These are phyloP conservation scores for Danaus plexippus DNA, from an alignment of 1,140 invertebrate species.

Conservation along the genomic window DNA sequence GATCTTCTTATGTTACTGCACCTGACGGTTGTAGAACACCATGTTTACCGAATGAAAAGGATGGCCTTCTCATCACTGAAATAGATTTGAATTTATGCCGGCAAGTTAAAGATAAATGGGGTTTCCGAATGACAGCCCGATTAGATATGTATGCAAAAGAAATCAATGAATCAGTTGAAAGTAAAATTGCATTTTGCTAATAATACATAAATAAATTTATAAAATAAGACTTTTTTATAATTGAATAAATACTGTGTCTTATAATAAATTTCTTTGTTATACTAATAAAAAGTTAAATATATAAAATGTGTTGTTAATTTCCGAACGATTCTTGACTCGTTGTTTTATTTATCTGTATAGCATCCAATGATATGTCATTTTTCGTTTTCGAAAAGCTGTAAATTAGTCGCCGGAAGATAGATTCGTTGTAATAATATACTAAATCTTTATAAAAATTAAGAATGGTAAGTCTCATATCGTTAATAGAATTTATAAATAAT, in stretches of 20 bases:
- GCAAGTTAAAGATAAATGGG: constrained; percentile 95
- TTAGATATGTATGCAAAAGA: constrained; percentile 89
- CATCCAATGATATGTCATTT: constrained; percentile 58
- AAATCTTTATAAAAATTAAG: constrained; percentile 21
- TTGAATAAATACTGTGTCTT: too few relatives aligned
- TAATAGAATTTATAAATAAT: neutral
- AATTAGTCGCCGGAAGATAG: too few relatives aligned
- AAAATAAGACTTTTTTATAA: too few relatives aligned
- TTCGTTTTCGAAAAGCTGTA: constrained; percentile 31
- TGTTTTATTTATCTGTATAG: constrained; percentile 17
- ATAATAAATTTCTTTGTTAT: too few relatives aligned
- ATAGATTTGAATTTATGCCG: constrained; percentile 97
- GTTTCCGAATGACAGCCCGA: constrained; percentile 95
- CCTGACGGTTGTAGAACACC: constrained; percentile 95
- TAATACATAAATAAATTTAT: too few relatives aligned
- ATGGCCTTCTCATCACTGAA: constrained; percentile 92
- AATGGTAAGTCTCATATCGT: constrained; percentile 32
- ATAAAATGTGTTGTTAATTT: too few relatives aligned
- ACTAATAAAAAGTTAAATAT: too few relatives aligned
- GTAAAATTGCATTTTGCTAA: constrained; percentile 1
- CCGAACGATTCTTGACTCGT: too few relatives aligned
- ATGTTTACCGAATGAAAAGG: constrained; percentile 84
- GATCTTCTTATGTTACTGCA: constrained; percentile 93
- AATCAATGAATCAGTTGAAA: constrained; percentile 1
- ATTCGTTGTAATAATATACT: constrained; percentile 2